A percentile compares a stretch with the other conserved stretches of the same genome.
Conservation (phyloP, 2,113 vertebrate species). For the Thunnus maccoyii region DNA sequence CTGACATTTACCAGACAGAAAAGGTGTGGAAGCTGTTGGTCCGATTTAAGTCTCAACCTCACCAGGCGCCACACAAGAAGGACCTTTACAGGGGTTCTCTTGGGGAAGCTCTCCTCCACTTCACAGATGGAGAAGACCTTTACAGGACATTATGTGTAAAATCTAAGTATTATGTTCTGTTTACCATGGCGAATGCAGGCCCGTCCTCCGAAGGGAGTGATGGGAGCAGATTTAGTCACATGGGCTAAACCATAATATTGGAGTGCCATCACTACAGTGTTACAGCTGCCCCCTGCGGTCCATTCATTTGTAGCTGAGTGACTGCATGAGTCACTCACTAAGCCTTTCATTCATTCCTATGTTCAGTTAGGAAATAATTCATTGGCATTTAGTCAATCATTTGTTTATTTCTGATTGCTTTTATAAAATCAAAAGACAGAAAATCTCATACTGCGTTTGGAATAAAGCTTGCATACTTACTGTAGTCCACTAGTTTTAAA, state of each 20-base stretch:
- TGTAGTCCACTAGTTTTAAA: neutral
- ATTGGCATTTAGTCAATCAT: neutral
- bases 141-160: slow-evolving; percentile 42
- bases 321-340: neutral
- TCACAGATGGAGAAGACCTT: slow-evolving; percentile 55
- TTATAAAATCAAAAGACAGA: neutral
- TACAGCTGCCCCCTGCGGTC: neutral
- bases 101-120: slow-evolving; percentile 39
- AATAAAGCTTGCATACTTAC: neutral
- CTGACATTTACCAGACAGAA: slow-evolving; percentile 67
- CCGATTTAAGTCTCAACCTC: slow-evolving; percentile 58
- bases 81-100: slow-evolving; percentile 61
- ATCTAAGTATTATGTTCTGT: slow-evolving; percentile 51
- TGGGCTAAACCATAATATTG: neutral
- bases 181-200: slow-evolving; percentile 43
- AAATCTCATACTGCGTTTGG: neutral
- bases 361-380: neutral
- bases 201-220: neutral
- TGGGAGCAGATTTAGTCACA: slow-evolving; percentile 6
- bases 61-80: slow-evolving; percentile 44
- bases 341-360: neutral
- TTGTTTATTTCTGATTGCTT: slow-evolving; percentile 1
- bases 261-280: neutral
- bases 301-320: neutral
- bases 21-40: slow-evolving; percentile 52